These are phyloP conservation scores for Erythrolamprus reginae DNA, from an alignment of 2,113 vertebrate species.

Conservation along the genomic window DNA sequence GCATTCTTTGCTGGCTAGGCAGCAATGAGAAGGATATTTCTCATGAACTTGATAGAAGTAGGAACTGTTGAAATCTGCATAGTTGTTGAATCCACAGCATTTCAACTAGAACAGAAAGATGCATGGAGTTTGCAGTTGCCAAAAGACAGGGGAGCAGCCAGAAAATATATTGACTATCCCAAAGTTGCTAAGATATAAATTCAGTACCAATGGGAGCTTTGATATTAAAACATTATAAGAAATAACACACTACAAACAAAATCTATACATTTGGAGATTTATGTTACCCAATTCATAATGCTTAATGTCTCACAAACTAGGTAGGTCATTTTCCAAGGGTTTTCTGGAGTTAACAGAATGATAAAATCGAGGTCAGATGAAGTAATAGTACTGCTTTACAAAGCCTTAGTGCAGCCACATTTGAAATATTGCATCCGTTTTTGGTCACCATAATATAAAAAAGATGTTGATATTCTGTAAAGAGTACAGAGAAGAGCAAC, in stretches of 20 bases:
- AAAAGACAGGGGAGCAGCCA: background rate
- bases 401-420: background rate
- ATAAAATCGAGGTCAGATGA: background rate
- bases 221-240: background rate
- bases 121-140: background rate
- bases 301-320: background rate
- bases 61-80: conserved; percentile 65
- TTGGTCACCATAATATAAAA: background rate
- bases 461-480: background rate
- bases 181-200: background rate
- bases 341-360: background rate
- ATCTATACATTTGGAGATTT: background rate
- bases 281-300: background rate
- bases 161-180: background rate
- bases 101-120: conserved; percentile 34
- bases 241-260: background rate
- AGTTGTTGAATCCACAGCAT: conserved; percentile 76
- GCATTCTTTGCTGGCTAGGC: conserved; percentile 14
- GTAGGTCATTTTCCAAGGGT: background rate
- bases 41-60: conserved; percentile 25
- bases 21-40: conserved; percentile 65
- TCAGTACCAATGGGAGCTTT: background rate
- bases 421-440: background rate
- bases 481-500: background rate
- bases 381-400: background rate